These are phyloP conservation scores for Cepaea nemoralis DNA, from an alignment of 1,140 invertebrate genomes.

Conservation along the genomic window DNA sequence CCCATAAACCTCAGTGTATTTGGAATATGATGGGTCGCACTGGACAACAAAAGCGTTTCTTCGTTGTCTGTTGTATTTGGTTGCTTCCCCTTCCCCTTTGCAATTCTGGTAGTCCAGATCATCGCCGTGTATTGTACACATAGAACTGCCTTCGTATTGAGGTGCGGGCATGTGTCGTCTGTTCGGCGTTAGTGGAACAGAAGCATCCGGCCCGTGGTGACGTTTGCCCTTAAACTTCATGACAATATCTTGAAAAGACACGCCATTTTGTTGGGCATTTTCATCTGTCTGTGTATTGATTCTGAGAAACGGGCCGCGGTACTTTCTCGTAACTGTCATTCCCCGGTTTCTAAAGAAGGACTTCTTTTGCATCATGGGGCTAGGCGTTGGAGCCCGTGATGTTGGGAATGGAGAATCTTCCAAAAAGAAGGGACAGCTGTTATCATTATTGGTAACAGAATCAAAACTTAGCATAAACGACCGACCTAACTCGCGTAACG, in stretches of 20 bases:
- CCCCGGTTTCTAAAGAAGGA: slow-evolving; percentile 16
- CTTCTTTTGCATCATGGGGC: not conserved
- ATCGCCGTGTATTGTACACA: slow-evolving; percentile 38
- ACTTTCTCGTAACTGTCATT: slow-evolving; percentile 16
- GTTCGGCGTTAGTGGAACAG: not conserved
- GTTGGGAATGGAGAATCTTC: not conserved
- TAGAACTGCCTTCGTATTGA: slow-evolving; percentile 20
- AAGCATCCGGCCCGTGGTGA: not conserved
- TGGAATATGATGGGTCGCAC: not conserved
- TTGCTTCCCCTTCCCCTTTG: not conserved
- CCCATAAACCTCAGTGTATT: not conserved
- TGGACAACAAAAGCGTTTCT: slow-evolving; percentile 24
- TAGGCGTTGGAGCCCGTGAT: not conserved
- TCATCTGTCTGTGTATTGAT: slow-evolving; percentile 22
- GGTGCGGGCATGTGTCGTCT: not conserved
- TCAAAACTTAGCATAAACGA: slow-evolving; percentile 41
- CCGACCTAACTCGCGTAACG: slow-evolving; percentile 32
- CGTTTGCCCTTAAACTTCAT: slow-evolving; percentile 35
- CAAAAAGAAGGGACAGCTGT: slow-evolving; percentile 30
- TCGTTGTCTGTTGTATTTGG: not conserved
- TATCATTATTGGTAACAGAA: slow-evolving; percentile 18
- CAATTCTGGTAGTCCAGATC: slow-evolving; percentile 13
- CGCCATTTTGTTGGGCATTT: not conserved
- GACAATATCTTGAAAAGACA: slow-evolving; percentile 30
- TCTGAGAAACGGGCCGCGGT: slow-evolving; percentile 12